Evolutionary conservation across 2,113 vertebrate genomes (phyloP).

Genomic region (Callospermophilus lateralis): DNA sequence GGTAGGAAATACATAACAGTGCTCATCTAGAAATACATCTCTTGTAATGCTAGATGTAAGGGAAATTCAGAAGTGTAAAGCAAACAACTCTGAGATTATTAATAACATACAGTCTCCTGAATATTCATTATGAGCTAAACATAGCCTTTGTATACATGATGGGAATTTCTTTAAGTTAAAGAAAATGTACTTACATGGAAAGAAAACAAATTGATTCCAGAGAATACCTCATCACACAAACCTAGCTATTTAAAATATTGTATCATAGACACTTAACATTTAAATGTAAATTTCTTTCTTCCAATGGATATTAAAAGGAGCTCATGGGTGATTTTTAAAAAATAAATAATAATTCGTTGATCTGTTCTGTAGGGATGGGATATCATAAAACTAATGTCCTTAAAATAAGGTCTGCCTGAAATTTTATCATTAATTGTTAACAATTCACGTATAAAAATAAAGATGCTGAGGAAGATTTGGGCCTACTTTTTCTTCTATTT

Average conservation of each 20-base stretch:
- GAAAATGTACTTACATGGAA: background rate
- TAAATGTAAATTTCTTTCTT: background rate
- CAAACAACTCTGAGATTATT: constrained; percentile 23
- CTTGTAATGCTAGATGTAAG: background rate
- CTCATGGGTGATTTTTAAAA: background rate
- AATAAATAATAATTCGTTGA: background rate
- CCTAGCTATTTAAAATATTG: background rate
- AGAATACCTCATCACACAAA: background rate
- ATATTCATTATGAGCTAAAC: constrained; percentile 64
- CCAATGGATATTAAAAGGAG: background rate
- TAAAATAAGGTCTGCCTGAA: background rate
- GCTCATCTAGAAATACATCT: background rate
- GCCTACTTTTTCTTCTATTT: no score
- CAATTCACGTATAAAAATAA: background rate
- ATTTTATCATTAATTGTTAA: background rate
- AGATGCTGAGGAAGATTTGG: no score
- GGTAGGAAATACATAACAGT: background rate
- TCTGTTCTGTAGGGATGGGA: background rate
- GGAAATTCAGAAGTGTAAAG: constrained; percentile 16
- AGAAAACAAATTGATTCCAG: background rate
- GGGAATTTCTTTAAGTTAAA: background rate
- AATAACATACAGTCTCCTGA: constrained; percentile 14
- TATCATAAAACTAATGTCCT: background rate
- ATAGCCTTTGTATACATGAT: background rate
- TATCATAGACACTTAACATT: background rate